Conservation (phyloP, 2,797 vertebrate species). For the Avahi laniger region DNA sequence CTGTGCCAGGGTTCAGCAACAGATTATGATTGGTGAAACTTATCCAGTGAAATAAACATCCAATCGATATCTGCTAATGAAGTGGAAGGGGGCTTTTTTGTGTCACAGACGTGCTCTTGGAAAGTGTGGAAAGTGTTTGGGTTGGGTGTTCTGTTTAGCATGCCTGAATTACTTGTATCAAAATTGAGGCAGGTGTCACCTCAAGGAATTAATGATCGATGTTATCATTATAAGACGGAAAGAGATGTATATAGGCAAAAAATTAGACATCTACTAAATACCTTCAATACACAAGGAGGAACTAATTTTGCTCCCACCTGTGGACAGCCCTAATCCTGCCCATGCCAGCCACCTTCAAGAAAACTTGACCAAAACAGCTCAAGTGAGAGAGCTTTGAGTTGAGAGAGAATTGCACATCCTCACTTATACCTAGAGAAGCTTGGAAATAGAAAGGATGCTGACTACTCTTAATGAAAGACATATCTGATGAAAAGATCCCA, state of each 20-base stretch:
- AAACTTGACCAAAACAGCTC: background rate
- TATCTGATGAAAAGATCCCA: background rate
- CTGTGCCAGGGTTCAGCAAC: background rate
- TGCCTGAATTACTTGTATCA: background rate
- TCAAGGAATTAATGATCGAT: background rate
- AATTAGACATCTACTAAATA: background rate
- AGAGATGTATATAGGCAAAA: background rate
- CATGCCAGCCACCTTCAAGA: background rate
- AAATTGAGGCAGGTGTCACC: background rate
- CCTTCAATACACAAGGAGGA: background rate
- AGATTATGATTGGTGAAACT: background rate
- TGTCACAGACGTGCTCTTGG: background rate
- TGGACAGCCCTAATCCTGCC: background rate
- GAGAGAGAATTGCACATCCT: background rate
- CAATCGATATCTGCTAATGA: background rate
- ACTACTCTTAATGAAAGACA: background rate
- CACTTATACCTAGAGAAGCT: background rate
- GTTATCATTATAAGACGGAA: background rate
- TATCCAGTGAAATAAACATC: background rate
- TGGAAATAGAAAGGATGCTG: background rate
- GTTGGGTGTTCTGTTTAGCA: background rate
- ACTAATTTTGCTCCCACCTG: background rate
- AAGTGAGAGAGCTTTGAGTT: background rate
- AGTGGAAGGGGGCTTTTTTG: background rate
- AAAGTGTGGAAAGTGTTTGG: background rate